phyloP scores from a whole-genome alignment of 2,888 invertebrate genomes.

The Pediacus dermestoides region DNA sequence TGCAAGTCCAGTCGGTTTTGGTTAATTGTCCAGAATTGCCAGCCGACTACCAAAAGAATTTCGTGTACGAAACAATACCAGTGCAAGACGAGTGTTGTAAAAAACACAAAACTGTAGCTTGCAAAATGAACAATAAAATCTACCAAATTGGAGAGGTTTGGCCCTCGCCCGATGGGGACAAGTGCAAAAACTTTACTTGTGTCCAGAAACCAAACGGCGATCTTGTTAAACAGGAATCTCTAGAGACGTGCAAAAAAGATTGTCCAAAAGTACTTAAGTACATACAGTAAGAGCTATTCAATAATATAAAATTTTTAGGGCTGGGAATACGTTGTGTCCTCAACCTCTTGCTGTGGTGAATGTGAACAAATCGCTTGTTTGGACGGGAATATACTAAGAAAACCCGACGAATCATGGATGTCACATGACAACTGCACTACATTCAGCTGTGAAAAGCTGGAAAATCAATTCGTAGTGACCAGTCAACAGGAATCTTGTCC shows the following conservation, averaged over 20 bases:
- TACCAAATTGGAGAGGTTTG: conserved; percentile 50
- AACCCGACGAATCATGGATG: conserved; percentile 57
- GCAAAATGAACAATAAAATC: conserved; percentile 51
- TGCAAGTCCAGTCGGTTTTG: conserved; percentile 55
- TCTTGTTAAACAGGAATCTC: conserved; percentile 54
- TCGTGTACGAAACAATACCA: conserved; percentile 51
- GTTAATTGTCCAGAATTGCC: conserved; percentile 55
- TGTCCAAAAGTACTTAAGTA: conserved; percentile 46
- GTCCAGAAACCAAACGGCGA: conserved; percentile 49
- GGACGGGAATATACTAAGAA: conserved; percentile 50
- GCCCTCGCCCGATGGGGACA: conserved; percentile 49
- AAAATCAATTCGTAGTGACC: conserved; percentile 50
- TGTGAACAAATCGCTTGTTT: conserved; percentile 63
- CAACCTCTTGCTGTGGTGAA: conserved; percentile 60
- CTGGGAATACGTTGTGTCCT: conserved; percentile 54
- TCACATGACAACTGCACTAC: conserved; percentile 61
- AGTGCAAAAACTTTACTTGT: conserved; percentile 58
- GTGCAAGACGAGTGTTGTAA: conserved; percentile 58
- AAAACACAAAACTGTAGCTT: conserved; percentile 54
- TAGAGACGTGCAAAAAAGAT: conserved; percentile 55
- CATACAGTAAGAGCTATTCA: background rate
- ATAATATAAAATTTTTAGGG: conserved; percentile 50
- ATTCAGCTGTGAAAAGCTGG: conserved; percentile 55
- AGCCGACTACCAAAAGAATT: conserved; percentile 49
- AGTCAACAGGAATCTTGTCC: conserved; percentile 57